Evolutionary conservation across 2,888 invertebrate species (phyloP), one percentile per base, ranked within the genome.

Genomic region (Frankliniella intonsa): DNA sequence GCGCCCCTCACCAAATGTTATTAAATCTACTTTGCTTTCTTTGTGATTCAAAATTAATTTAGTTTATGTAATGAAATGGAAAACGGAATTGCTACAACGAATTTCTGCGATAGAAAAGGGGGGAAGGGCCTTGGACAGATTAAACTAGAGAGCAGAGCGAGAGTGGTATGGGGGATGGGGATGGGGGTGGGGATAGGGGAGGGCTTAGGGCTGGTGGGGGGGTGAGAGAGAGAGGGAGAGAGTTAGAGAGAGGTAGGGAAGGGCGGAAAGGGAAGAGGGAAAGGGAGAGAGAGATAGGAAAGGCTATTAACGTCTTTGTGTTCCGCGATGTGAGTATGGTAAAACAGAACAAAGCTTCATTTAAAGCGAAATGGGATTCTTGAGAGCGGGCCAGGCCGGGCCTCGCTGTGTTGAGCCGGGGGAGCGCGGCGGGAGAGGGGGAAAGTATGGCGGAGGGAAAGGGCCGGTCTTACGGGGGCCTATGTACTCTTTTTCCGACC

Each of bases 31-130:
- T 76, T 76, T 76, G 69, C 69, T 76, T 76, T 76, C 69, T 76
- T 76, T 76, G 69, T 76, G 69, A 76, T 76, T 76, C 69, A 76
- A 76, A 76, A 76, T 76, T 76, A 76, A 76, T 76, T 76, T 76
- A 22, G 69, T 76, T 76, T 76, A 76, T 25, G 69, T 76, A 76
- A 76, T 76, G 69, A 76, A 76, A 76, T 76, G 69, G 69, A 76
- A 76, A 76, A 76, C 22, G 69, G 69, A 76, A 76, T 76, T 76
- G 69, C 69, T 76, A 76, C 69, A 76, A 76, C 69, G 69, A 76
- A 76, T 76, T 76, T 76, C 69, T 76, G 69, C 69, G 69, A 76
- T 76, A 25, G 69, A 76, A 76, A 76, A 76, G 22, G 69, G 22
- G 22, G 11, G 69, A 69, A 62, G 62, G 62, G 62, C 8, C 62